phyloP scores from a whole-genome alignment of 2,888 invertebrate genomes.

The Andricus quercusramuli region DNA sequence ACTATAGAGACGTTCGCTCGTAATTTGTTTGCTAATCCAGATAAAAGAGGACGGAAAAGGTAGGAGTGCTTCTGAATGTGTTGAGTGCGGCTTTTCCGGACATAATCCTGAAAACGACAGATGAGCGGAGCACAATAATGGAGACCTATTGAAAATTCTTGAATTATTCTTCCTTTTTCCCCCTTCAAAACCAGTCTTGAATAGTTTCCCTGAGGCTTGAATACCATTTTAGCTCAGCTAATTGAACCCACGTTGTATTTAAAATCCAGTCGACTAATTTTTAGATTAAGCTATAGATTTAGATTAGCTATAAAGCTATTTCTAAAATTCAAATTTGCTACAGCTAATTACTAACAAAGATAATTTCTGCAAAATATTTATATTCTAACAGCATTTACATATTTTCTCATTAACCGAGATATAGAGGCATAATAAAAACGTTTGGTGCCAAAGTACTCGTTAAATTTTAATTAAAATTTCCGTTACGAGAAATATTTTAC shows the following conservation, averaged over 20 bases:
- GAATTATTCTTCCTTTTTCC: background rate
- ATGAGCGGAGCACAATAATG: constrained; percentile 3
- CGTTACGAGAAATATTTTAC: background rate
- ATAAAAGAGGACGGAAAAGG: constrained; percentile 32
- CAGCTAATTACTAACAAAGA: no score
- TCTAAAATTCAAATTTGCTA: background rate
- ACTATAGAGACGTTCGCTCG: background rate
- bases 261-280: background rate
- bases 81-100: constrained; percentile 33
- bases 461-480: background rate
- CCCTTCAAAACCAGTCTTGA: background rate
- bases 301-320: background rate
- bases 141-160: constrained; percentile 1
- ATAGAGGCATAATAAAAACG: background rate
- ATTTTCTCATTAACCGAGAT: background rate
- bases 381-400: no score
- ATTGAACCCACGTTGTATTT: background rate
- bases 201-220: background rate
- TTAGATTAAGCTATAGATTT: background rate
- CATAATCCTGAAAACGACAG: constrained; percentile 10
- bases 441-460: background rate
- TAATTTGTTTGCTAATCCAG: constrained; percentile 32
- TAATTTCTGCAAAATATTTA: no score
- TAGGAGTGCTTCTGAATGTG: constrained; percentile 14
- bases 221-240: background rate